Conservation (phyloP, 2,113 vertebrate species). For the Sphaerodactylus townsendi region DNA sequence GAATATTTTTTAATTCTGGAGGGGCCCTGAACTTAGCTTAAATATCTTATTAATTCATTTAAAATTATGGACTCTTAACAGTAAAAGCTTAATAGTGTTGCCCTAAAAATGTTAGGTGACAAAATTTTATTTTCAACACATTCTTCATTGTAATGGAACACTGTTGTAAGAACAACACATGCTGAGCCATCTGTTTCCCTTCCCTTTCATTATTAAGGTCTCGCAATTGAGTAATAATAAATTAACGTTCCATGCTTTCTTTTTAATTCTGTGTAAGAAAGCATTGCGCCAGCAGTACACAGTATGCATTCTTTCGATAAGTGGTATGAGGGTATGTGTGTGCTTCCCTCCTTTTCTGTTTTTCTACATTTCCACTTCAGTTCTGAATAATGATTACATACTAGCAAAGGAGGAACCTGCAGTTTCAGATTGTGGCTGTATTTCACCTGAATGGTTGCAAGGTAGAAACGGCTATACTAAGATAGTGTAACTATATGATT, state of each 20-base stretch:
- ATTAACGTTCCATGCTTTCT: conserved; percentile 5
- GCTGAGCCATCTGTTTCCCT: conserved; percentile 44
- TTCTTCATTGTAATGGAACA: conserved; percentile 44
- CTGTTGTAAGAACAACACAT: conserved; percentile 32
- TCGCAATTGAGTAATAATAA: conserved; percentile 25
- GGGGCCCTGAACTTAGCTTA: not conserved
- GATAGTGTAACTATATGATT: not conserved
- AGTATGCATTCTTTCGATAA: not conserved
- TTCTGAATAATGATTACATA: not conserved
- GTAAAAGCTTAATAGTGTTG: conserved; percentile 34
- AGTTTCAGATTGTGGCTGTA: not conserved
- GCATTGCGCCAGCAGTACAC: not conserved
- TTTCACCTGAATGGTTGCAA: not conserved
- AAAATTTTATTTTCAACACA: conserved; percentile 23
- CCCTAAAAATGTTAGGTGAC: conserved; percentile 29
- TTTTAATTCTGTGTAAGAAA: conserved; percentile 2
- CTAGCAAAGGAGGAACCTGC: not conserved
- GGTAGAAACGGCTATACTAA: not conserved
- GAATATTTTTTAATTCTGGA: not conserved
- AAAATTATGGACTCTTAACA: not conserved
- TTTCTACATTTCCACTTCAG: not conserved
- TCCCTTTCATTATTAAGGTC: conserved; percentile 37
- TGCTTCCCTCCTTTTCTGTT: not conserved
- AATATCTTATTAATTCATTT: not conserved
- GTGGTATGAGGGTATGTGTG: not conserved